phyloP scores from a whole-genome alignment of 2,888 invertebrate species.

The Thymelicus acteon region DNA sequence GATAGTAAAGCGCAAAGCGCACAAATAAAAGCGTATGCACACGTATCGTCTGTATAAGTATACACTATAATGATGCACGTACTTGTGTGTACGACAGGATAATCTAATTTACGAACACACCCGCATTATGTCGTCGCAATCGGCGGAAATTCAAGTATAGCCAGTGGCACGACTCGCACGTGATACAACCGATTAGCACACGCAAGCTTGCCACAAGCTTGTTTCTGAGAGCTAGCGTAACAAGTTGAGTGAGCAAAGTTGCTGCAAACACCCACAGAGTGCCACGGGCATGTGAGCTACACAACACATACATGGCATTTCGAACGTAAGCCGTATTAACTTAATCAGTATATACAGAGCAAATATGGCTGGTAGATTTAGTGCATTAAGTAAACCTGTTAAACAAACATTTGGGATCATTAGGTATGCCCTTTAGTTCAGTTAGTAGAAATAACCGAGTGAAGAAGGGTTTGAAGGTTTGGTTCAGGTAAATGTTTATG shows the following conservation, averaged over 20 bases:
- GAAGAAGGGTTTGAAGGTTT: too few species aligned
- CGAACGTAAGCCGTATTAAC: conserved; percentile 17
- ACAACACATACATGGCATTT: conserved; percentile 3
- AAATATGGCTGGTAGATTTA: conserved; percentile 25
- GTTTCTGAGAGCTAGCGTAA: background rate
- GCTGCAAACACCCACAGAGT: conserved; percentile 7
- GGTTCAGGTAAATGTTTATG: too few species aligned
- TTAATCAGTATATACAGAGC: conserved; percentile 13
- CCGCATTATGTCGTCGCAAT: background rate
- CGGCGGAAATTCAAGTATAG: background rate
- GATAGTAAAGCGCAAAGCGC: too few species aligned
- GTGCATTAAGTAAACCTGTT: conserved; percentile 27
- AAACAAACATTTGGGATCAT: conserved; percentile 5
- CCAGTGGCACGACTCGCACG: background rate
- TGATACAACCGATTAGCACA: background rate
- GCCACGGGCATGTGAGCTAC: background rate
- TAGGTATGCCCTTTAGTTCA: background rate
- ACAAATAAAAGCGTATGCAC: too few species aligned
- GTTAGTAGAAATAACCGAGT: too few species aligned
- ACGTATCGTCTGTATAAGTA: too few species aligned
- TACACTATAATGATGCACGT: too few species aligned
- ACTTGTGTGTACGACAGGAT: too few species aligned
- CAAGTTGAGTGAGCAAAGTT: conserved; percentile 10
- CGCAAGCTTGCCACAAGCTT: background rate
- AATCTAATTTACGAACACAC: too few species aligned